Conservation (phyloP, 2,888 invertebrate genomes). For the Unio pictorum region DNA sequence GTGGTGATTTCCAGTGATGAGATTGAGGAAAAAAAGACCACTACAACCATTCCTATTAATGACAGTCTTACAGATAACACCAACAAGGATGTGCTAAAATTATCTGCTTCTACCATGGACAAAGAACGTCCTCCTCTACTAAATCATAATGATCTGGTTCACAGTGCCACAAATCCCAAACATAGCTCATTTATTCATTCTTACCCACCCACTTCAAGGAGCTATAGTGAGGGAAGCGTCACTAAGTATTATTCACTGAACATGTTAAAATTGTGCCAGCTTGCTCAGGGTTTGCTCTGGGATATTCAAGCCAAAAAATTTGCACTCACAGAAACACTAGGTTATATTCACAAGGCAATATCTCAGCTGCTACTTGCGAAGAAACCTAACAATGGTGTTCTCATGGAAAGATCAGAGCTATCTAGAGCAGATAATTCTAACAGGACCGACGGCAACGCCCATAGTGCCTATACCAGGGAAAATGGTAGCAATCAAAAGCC, state of each 20-base stretch:
- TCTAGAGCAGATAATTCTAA: constrained; percentile 8
- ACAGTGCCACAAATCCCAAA: background rate
- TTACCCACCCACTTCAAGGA: too few species aligned
- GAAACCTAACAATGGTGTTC: constrained; percentile 17
- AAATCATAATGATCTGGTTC: background rate
- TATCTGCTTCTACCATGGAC: background rate
- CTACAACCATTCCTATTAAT: too few species aligned
- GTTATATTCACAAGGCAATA: constrained; percentile 62
- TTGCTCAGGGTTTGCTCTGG: constrained; percentile 60
- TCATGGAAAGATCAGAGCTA: constrained; percentile 6
- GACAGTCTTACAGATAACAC: too few species aligned
- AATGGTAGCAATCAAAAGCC: too few species aligned
- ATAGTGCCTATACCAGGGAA: too few species aligned
- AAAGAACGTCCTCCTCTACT: background rate
- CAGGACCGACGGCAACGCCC: background rate
- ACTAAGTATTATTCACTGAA: constrained; percentile 7
- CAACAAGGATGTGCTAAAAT: too few species aligned
- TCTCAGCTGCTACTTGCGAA: constrained; percentile 57
- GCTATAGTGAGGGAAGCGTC: too few species aligned
- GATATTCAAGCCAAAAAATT: constrained; percentile 61
- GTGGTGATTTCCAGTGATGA: too few species aligned
- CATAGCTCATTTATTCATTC: background rate
- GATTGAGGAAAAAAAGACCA: too few species aligned
- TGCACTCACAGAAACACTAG: constrained; percentile 60
- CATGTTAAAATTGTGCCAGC: constrained; percentile 34